Evolutionary conservation across 2,797 vertebrate genomes (phyloP).

Genomic region (Phrynocephalus vlangalii): DNA sequence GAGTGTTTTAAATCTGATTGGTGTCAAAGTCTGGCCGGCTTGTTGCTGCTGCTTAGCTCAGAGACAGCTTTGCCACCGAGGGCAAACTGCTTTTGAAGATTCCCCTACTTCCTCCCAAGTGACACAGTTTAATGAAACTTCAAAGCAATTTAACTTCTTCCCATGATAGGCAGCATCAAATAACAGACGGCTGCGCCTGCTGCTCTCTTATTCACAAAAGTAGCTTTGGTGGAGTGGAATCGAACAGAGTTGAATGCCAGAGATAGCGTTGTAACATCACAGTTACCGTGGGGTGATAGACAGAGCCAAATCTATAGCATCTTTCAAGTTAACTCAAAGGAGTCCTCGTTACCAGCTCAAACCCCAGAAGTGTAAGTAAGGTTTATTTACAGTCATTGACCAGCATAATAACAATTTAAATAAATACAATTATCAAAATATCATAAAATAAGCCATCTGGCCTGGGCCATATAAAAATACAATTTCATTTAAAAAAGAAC

Average conservation of each 20-base stretch:
- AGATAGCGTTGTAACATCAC: background rate
- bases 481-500: too few relatives aligned
- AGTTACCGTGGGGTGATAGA: background rate
- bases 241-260: background rate
- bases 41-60: conserved; percentile 16
- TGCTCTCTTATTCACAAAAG: conserved; percentile 8
- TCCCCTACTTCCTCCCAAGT: background rate
- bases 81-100: conserved; percentile 15
- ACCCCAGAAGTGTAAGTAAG: background rate
- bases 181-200: background rate
- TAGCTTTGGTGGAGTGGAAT: background rate
- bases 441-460: too few relatives aligned
- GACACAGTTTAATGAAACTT: conserved; percentile 17
- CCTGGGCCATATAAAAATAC: too few relatives aligned
- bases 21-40: background rate
- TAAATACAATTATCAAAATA: too few relatives aligned
- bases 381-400: too few relatives aligned
- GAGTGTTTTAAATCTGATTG: conserved; percentile 13
- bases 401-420: too few relatives aligned
- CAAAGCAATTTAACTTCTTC: conserved; percentile 30
- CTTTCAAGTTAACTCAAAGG: background rate
- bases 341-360: background rate
- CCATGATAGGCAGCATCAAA: conserved; percentile 4
- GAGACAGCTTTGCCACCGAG: background rate
- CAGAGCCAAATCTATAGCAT: background rate